These are phyloP conservation scores for Penaeus japonicus DNA, from an alignment of 1,140 invertebrate species.

Conservation along the genomic window DNA sequence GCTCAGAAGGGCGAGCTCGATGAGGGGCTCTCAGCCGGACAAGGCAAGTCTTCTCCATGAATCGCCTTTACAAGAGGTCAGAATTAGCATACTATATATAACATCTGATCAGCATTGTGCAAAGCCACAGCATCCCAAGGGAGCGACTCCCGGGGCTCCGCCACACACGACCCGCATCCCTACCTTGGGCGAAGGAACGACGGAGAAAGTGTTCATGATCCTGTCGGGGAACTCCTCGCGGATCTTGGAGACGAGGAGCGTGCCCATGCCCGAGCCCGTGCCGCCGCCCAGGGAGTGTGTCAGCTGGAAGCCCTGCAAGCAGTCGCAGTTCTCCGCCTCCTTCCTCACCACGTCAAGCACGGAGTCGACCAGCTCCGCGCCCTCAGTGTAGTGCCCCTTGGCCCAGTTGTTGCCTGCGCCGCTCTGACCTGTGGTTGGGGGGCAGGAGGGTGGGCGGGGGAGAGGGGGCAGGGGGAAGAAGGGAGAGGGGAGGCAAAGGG, in stretches of 20 bases:
- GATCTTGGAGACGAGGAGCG: slow-evolving; percentile 49
- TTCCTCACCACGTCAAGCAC: slow-evolving; percentile 49
- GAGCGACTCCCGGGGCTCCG: no score
- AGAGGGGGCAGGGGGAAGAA: not conserved
- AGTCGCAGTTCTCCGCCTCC: slow-evolving; percentile 48
- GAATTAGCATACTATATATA: no score
- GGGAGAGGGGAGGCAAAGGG: not conserved
- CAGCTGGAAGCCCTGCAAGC: slow-evolving; percentile 44
- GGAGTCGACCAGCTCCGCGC: slow-evolving; percentile 44
- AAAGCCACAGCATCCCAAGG: not conserved
- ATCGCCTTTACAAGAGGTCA: no score
- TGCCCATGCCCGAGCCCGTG: slow-evolving; percentile 42
- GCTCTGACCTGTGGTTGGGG: slow-evolving; percentile 18
- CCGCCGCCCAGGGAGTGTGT: slow-evolving; percentile 48
- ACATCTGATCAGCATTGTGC: no score
- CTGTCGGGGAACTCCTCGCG: slow-evolving; percentile 48
- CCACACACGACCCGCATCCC: not conserved
- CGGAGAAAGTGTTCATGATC: slow-evolving; percentile 52
- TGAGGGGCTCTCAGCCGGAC: no score
- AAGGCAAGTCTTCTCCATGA: no score
- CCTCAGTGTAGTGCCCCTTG: slow-evolving; percentile 52
- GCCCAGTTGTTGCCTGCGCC: slow-evolving; percentile 54
- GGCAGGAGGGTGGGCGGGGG: not conserved
- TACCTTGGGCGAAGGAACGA: slow-evolving; percentile 44
- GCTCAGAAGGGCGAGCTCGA: no score